phyloP scores from a whole-genome alignment of 2,113 vertebrate genomes.

The Emydocephalus ijimae region DNA sequence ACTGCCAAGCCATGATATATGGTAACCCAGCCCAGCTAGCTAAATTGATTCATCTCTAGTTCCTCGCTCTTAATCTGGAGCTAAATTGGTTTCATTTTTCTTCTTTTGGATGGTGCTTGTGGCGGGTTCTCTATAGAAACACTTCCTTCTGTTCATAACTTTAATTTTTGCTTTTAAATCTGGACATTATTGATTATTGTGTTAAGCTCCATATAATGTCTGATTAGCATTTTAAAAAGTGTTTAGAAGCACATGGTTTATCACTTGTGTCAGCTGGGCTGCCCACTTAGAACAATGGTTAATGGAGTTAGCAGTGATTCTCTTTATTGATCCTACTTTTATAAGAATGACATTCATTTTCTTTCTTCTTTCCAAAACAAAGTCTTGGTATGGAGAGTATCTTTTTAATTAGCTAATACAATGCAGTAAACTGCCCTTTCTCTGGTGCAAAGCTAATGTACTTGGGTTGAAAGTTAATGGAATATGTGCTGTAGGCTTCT shows the following conservation, averaged over 20 bases:
- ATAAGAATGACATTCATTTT: slow-evolving; percentile 45
- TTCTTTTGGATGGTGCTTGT: slow-evolving; percentile 69
- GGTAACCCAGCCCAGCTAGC: slow-evolving; percentile 70
- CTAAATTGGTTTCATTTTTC: slow-evolving; percentile 90
- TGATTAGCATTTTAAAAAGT: slow-evolving; percentile 65
- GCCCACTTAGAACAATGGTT: slow-evolving; percentile 42
- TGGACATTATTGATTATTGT: slow-evolving; percentile 56
- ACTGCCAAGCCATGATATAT: slow-evolving; percentile 75
- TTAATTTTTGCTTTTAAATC: slow-evolving; percentile 65
- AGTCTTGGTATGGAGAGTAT: slow-evolving; percentile 25
- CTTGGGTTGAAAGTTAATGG: slow-evolving; percentile 44
- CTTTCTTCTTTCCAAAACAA: slow-evolving; percentile 57
- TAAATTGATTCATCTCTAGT: slow-evolving; percentile 84
- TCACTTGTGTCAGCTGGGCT: slow-evolving; percentile 55
- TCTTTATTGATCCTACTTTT: slow-evolving; percentile 49
- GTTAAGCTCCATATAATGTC: slow-evolving; percentile 48
- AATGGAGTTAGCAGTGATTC: slow-evolving; percentile 60
- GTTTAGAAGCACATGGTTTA: slow-evolving; percentile 61
- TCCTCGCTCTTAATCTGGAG: slow-evolving; percentile 85
- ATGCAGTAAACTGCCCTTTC: slow-evolving; percentile 22
- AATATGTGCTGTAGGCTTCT: slow-evolving; percentile 9
- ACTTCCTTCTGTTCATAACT: slow-evolving; percentile 67
- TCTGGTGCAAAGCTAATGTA: neutral
- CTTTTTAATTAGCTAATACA: slow-evolving; percentile 45
- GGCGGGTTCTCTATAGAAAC: slow-evolving; percentile 70